phyloP scores from a whole-genome alignment of 2,797 vertebrate genomes.

The Labroides dimidiatus region DNA sequence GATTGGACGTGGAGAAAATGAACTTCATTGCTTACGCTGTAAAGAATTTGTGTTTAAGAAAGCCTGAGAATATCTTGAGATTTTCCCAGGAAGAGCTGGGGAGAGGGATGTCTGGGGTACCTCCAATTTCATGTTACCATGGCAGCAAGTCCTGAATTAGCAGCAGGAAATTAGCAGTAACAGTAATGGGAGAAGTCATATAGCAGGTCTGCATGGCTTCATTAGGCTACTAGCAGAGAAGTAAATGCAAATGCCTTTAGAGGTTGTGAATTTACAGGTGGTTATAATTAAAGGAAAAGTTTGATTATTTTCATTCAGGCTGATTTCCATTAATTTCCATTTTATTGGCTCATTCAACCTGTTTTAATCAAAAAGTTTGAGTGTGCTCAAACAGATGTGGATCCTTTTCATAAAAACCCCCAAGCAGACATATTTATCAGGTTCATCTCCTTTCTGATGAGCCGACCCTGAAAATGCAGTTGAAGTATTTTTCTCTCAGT shows the following conservation, averaged over 20 bases:
- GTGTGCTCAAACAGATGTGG: not conserved
- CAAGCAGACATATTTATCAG: slow-evolving; percentile 33
- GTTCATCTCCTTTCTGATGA: slow-evolving; percentile 22
- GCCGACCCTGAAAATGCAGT: slow-evolving; percentile 13
- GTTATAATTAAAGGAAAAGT: not conserved
- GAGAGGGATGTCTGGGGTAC: not conserved
- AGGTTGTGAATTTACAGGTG: not conserved
- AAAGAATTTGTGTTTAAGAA: not conserved
- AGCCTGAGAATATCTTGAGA: not conserved
- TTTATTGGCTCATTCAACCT: slow-evolving; percentile 8
- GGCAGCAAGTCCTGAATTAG: not conserved
- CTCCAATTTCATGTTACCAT: not conserved
- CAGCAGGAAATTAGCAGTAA: not conserved
- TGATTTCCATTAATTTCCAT: not conserved
- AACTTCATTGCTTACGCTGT: not conserved
- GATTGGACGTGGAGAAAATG: too few species aligned
- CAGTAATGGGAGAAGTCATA: not conserved
- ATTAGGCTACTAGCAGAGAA: too few species aligned
- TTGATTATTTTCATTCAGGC: not conserved
- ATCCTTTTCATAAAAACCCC: slow-evolving; percentile 10
- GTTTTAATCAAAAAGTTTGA: slow-evolving; percentile 3
- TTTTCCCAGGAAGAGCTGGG: not conserved
- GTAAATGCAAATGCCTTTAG: not conserved
- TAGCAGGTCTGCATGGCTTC: not conserved
- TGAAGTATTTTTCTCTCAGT: slow-evolving; percentile 25